Evolutionary conservation across 2,797 vertebrate species (phyloP), one percentile per base, ranked within the genome.

Genomic region (Mallotus villosus): DNA sequence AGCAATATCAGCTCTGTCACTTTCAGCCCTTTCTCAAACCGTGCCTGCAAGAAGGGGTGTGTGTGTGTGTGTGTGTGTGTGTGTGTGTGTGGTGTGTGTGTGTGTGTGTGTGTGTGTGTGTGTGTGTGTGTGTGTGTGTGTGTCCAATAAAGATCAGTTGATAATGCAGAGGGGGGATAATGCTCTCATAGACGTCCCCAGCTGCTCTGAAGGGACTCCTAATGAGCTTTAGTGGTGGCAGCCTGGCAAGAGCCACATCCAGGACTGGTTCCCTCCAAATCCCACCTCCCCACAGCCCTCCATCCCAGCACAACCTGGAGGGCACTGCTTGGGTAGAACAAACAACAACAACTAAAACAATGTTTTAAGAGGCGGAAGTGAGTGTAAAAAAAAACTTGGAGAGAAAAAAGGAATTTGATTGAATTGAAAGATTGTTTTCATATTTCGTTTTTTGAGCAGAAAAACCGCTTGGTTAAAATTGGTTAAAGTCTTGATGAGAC

Each of bases 211-310:
- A 4, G 72, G 63, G 34, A 32, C 64, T 17, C 65, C 71, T 68
- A 78, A 68, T 71, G 71, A 78, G 73, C 46, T 55, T 72, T 7
- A 63, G 53, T 34, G 27, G 55, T 19, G 60, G 67, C 62, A 29
- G 60, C 67, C 66, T 73, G 71, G 49, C 11, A 5, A 6, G 41
- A 65, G 53, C 51, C 37, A 41, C 67, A 67, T 19, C 19, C 25
- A 83, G 72, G 46, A 68, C 61, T 37, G 62, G 55, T 58, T n/a
- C 55, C 17, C n/a, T 55, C 8, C 21, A 67, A 49, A 66, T 57
- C 49, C 32, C 6, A 32, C 0, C 24, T 51, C 0, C 46, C 70
- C 46, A 46, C 34, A 53, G 58, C n/a, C 64, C 19, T 60, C 63
- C 49, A 34, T n/a, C 55, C 46, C 27, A 37, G 5, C 60, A 29